These are phyloP conservation scores for Netta rufina DNA, from an alignment of 2,797 vertebrate species.

Conservation along the genomic window DNA sequence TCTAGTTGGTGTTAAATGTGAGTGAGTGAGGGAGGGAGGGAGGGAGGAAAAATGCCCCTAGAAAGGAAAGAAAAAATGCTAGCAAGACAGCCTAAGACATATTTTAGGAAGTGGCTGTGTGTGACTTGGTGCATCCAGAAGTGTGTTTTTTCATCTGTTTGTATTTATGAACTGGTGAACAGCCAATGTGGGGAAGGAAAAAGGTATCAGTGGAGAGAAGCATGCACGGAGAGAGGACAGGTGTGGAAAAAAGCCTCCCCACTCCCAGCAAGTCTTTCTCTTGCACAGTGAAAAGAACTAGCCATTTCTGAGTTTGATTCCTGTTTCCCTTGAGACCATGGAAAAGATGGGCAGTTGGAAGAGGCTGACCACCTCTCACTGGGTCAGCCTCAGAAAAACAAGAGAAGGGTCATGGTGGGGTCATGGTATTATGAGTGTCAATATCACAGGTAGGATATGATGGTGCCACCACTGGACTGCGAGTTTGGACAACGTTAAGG, in stretches of 20 bases:
- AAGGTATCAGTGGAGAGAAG: background rate
- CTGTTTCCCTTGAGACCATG: background rate
- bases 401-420: background rate
- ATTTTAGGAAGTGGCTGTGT: background rate
- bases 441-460: accelerated
- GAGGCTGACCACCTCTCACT: accelerated
- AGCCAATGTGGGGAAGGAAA: background rate
- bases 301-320: background rate
- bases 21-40: background rate
- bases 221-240: background rate
- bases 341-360: background rate
- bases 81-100: background rate
- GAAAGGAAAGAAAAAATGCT: background rate
- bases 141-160: background rate
- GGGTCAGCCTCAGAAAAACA: background rate
- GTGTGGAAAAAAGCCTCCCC: background rate
- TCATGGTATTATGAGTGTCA: background rate
- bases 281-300: background rate
- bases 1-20: background rate
- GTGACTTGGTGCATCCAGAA: background rate
- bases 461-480: background rate
- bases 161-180: background rate
- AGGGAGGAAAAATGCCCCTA: background rate
- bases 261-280: background rate
- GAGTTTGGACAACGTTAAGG: background rate